Percentiles rank a stretch among this genome's conserved stretches.
Evolutionary conservation across 2,113 vertebrate genomes (phyloP).

Genomic region (Nematolebias whitei): DNA sequence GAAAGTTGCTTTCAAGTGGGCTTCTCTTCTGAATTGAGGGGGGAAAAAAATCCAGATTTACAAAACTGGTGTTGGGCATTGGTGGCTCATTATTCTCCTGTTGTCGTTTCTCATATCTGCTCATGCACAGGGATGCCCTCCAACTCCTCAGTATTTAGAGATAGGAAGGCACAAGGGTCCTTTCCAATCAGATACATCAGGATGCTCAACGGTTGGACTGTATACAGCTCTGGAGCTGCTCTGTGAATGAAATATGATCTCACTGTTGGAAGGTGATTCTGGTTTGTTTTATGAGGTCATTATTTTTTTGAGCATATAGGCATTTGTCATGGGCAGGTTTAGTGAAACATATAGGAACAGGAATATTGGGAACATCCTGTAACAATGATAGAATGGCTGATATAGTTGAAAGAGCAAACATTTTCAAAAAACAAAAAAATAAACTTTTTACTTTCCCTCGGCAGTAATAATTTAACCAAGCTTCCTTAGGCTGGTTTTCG

Average conservation of each 20-base stretch:
- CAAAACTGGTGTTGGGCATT: constrained; percentile 50
- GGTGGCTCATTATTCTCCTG: constrained; percentile 66
- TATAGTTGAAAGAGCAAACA: neutral
- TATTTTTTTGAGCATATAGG: constrained; percentile 31
- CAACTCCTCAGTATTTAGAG: constrained; percentile 55
- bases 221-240: constrained; percentile 17
- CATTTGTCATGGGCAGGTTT: constrained; percentile 22
- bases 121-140: constrained; percentile 50
- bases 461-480: neutral
- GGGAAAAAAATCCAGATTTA: constrained; percentile 55
- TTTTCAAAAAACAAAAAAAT: neutral
- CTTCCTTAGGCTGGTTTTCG: neutral
- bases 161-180: constrained; percentile 37
- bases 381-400: neutral
- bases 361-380: neutral
- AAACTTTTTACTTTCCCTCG: neutral
- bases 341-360: constrained; percentile 10
- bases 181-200: constrained; percentile 57
- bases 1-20: constrained; percentile 61
- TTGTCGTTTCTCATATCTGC: constrained; percentile 57
- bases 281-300: constrained; percentile 50
- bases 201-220: constrained; percentile 38
- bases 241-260: constrained; percentile 47
- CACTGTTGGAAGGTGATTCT: constrained; percentile 14
- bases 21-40: constrained; percentile 61